These are phyloP conservation scores for Nixonia krombeini DNA, from an alignment of 1,140 invertebrate species.

Conservation along the genomic window DNA sequence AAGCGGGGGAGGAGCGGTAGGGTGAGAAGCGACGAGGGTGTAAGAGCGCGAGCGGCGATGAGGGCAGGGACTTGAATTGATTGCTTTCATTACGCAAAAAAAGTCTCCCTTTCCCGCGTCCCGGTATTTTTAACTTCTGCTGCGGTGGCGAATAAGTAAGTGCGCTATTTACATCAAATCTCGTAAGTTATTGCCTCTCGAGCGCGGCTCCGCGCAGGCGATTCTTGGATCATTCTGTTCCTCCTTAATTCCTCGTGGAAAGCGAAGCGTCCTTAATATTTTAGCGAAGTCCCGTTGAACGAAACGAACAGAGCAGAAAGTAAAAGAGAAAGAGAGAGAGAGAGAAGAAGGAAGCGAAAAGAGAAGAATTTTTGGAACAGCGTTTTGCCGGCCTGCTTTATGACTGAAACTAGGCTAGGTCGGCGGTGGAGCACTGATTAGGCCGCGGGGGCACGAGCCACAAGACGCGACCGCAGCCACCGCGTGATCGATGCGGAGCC, in stretches of 20 bases:
- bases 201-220: conserved; percentile 7
- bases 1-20: conserved; percentile 6
- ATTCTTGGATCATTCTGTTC: no score
- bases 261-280: no score
- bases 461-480: conserved; percentile 38
- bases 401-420: background rate
- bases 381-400: no score
- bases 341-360: no score
- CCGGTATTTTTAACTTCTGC: conserved; percentile 69
- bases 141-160: conserved; percentile 67
- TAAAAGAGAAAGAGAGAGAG: no score
- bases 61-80: conserved; percentile 68
- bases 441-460: conserved; percentile 49
- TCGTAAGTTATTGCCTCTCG: conserved; percentile 66
- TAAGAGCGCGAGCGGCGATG: conserved; percentile 45
- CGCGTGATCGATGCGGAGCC: conserved; percentile 62
- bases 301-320: no score
- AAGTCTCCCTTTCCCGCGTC: conserved; percentile 39
- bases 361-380: no score
- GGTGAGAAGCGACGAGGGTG: conserved; percentile 23
- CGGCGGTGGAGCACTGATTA: conserved; percentile 60
- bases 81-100: conserved; percentile 72
- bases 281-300: no score
- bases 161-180: conserved; percentile 71
- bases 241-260: no score